Evolutionary conservation across 2,888 invertebrate species (phyloP), one percentile per base, ranked within the genome.

Genomic region (Eupithecia exiguata): DNA sequence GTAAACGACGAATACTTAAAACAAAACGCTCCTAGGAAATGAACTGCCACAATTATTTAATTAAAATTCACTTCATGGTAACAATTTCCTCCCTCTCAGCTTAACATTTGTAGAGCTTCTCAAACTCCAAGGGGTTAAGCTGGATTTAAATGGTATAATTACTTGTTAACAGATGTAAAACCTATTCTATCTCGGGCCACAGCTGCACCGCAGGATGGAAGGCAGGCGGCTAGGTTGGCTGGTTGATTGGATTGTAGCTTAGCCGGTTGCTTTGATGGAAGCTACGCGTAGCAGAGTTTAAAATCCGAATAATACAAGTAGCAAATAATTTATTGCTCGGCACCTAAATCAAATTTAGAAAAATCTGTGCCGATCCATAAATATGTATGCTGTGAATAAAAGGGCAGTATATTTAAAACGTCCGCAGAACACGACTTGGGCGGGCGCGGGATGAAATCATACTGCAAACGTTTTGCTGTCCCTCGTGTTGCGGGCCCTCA

Each of bases 381-480:
- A 76, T 68, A 73, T n/a, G n/a, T n/a, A n/a, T 63, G 62, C 68
- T 73, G 73, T 73, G 74, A 78, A 77, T 70, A 76, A 92, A 90
- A 88, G 85, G 80, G 86, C 84, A 87, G 88, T 91, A 89, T 90
- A 89, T 93, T 93, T 91, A 89, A 89, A 92, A 88, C 86, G 88
- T 83, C 79, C 84, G 86, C 87, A 87, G 87, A 89, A 94, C 93
- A 94, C 80, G 93, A 84, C 87, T 89, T 90, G 92, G 94, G 94
- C 92, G 93, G 94, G 87, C 81, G 83, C 84, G 82, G 82, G 77
- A 80, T 78, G 76, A n/a, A n/a, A n/a, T n/a, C n/a, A n/a, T n/a
- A n/a, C n/a, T n/a, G n/a, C n/a, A n/a, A n/a, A n/a, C n/a, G n/a
- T n/a, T n/a, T n/a, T n/a, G n/a, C n/a, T n/a, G n/a, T n/a, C n/a